Evolutionary conservation across 1,140 invertebrate genomes (phyloP).

Genomic region (Arctopsyche grandis): DNA sequence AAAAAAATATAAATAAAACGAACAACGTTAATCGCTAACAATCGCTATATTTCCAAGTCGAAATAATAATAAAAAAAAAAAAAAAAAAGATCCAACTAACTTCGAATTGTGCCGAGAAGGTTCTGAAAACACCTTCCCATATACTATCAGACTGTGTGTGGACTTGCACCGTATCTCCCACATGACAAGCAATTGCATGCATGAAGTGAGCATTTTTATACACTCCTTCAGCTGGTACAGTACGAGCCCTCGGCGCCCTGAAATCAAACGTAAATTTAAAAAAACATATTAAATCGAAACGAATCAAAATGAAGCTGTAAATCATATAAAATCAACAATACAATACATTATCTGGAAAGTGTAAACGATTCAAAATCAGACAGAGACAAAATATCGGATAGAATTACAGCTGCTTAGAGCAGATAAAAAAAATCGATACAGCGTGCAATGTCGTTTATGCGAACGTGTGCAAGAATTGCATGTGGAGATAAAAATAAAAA

Average conservation of each 20-base stretch:
- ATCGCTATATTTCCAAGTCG: background rate
- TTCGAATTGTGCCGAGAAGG: constrained; percentile 85
- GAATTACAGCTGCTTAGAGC: too few species aligned
- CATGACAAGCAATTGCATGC: constrained; percentile 83
- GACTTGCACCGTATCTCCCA: constrained; percentile 84
- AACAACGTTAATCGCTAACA: background rate
- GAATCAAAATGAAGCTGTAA: too few species aligned
- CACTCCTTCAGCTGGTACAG: constrained; percentile 79
- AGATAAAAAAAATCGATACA: too few species aligned
- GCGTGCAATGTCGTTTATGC: too few species aligned
- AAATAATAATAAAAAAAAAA: background rate
- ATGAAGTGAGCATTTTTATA: constrained; percentile 89
- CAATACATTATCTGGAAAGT: too few species aligned
- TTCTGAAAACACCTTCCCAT: constrained; percentile 88
- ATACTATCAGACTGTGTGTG: constrained; percentile 82
- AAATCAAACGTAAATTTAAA: too few species aligned
- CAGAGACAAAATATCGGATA: too few species aligned
- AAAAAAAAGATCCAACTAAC: constrained; percentile 55
- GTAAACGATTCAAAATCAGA: too few species aligned
- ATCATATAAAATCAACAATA: too few species aligned
- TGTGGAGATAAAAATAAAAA: too few species aligned
- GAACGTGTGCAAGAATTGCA: too few species aligned
- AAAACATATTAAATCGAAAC: background rate
- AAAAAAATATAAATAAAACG: background rate
- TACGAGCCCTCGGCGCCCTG: constrained; percentile 73